These are phyloP conservation scores for Nothobranchius furzeri DNA, from an alignment of 2,113 vertebrate species.

Conservation along the genomic window DNA sequence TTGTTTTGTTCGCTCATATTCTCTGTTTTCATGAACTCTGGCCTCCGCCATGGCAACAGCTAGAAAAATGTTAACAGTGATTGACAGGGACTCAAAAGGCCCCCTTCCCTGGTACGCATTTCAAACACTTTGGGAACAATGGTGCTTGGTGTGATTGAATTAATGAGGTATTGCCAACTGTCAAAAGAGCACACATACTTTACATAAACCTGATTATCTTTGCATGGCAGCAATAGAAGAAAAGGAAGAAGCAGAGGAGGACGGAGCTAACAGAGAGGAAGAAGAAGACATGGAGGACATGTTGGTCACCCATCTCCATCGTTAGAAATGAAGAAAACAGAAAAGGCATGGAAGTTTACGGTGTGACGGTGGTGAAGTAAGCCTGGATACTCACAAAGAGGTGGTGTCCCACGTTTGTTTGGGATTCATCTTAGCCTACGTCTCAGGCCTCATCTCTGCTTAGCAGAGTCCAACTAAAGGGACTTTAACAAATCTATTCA, in stretches of 20 bases:
- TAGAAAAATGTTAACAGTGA: constrained; percentile 99
- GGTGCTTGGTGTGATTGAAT: constrained; percentile 98
- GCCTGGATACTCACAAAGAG: not conserved
- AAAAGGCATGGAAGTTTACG: constrained; percentile 85
- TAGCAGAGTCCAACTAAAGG: constrained; percentile 88
- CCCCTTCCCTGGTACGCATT: constrained; percentile 92
- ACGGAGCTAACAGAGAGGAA: constrained; percentile 52
- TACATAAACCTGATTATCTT: constrained; percentile 99
- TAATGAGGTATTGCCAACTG: constrained; percentile 98
- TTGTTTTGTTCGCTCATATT: constrained; percentile 98
- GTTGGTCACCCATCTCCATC: constrained; percentile 82
- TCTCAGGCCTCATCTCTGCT: constrained; percentile 81
- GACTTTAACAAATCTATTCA: constrained; percentile 97
- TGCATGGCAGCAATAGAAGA: constrained; percentile 95
- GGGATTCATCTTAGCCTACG: constrained; percentile 78
- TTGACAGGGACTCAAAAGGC: constrained; percentile 98
- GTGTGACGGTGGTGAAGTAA: constrained; percentile 47
- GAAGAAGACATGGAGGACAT: constrained; percentile 61
- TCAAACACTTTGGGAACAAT: constrained; percentile 99
- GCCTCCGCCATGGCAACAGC: constrained; percentile 98
- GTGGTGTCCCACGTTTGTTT: constrained; percentile 63
- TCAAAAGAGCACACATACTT: constrained; percentile 99
- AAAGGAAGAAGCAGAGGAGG: constrained; percentile 76
- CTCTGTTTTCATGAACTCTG: constrained; percentile 99
- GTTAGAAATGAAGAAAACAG: constrained; percentile 30